Base-by-base conservation (phyloP, 2,113 vertebrate genomes). In the Rhinichthys klamathensis region DNA sequence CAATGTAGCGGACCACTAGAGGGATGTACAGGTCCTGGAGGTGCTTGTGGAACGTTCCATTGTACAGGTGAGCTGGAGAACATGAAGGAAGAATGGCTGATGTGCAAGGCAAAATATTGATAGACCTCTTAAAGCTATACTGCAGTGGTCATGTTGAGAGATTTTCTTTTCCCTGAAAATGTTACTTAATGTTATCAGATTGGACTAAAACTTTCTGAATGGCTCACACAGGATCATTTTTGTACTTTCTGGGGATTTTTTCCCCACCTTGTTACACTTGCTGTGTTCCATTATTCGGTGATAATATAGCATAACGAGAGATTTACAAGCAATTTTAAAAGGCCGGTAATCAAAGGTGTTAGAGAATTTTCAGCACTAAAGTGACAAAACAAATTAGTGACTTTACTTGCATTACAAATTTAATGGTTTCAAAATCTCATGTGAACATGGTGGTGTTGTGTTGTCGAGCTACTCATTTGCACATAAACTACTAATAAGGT, bases 21-120 rank as follows among this genome's bases (percentile, higher is more conserved):
- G 98, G 98, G 84, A 98, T 93, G 93, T 97, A 99, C 89, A 96
- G 92, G 81, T 98, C 96, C 93, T 99, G 98, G 92, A 99, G 95
- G 90, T 99, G 97, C 90, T 97, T 97, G 92, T 99, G 98, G 95
- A 99, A 99, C 15, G 94, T 93, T 30, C 98, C 97, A 82, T 98
- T 97, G 93, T 96, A 97, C 89, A 99, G 92, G 91, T 97, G 94
- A 88, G 94, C 98, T 99, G 96, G 86, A 92, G 76, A 90, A 91
- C 88, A 16, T 25, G 58, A 75, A 32, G 13, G 4, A 78, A 73
- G 38, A 27, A 32, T 87, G 10, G 35, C 15, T 3, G 25, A 15
- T 35, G 11, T 13, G 51, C 30, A 27, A 11, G 4, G 49, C 3
- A 12, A 56, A 56, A 51, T 54, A 76, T 21, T 56, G 46, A 9